Evolutionary conservation across 2,113 vertebrate species (phyloP).

Genomic region (Nesogale talazaci): DNA sequence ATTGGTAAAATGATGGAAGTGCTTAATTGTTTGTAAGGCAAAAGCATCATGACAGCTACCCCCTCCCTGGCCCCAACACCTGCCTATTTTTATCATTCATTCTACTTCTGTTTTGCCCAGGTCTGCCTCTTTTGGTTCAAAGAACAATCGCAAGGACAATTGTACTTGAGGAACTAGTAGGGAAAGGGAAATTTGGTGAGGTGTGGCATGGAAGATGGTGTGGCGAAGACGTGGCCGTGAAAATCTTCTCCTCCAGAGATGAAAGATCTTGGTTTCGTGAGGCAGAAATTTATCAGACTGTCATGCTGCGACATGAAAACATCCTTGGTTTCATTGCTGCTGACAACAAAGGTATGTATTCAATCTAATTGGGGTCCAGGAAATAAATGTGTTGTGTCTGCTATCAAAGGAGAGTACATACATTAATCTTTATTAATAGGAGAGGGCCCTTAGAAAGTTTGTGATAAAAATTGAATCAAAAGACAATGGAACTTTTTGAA

Average conservation of each 20-base stretch:
- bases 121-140: conserved; percentile 96
- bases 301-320: conserved; percentile 97
- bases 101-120: conserved; percentile 78
- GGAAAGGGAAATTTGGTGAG: conserved; percentile 96
- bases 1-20: not conserved
- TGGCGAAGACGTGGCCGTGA: conserved; percentile 97
- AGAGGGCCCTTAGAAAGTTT: too few species aligned
- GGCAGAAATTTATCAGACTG: conserved; percentile 98
- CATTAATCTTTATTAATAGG: not conserved
- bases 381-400: not conserved
- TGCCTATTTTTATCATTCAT: not conserved
- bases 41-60: not conserved
- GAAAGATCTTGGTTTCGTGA: conserved; percentile 98
- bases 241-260: conserved; percentile 98
- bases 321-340: conserved; percentile 98
- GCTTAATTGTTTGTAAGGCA: not conserved
- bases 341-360: conserved; percentile 95
- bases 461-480: too few species aligned
- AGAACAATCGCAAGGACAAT: conserved; percentile 97
- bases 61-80: not conserved
- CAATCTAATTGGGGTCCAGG: not conserved
- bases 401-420: not conserved
- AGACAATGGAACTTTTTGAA: too few species aligned
- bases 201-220: conserved; percentile 98
- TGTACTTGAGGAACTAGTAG: conserved; percentile 96